These are phyloP conservation scores for Smithornis capensis DNA, from an alignment of 2,113 vertebrate species.

Conservation along the genomic window DNA sequence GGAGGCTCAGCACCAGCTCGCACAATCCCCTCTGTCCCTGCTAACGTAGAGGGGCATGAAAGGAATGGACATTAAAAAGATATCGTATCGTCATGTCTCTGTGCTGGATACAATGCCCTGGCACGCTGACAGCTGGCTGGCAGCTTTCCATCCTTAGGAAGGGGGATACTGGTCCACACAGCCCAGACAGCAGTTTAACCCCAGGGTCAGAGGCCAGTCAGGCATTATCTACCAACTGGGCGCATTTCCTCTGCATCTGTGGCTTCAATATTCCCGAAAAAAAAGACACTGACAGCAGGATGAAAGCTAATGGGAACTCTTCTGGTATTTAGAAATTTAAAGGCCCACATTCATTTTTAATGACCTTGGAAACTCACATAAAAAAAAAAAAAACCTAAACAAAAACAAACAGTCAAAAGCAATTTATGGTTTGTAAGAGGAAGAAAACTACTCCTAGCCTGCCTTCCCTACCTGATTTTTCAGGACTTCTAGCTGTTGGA, in stretches of 20 bases:
- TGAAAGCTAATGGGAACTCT: slow-evolving; percentile 45
- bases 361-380: slow-evolving; percentile 1
- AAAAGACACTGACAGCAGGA: slow-evolving; percentile 44
- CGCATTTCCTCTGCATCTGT: slow-evolving; percentile 61
- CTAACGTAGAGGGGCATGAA: background rate
- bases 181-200: slow-evolving; percentile 85
- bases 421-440: background rate
- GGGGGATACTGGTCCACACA: slow-evolving; percentile 72
- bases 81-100: rapidly evolving
- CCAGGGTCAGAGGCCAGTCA: slow-evolving; percentile 86
- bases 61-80: background rate
- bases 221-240: slow-evolving; percentile 81
- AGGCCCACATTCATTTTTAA: slow-evolving; percentile 46
- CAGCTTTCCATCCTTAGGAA: slow-evolving; percentile 76
- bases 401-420: slow-evolving; percentile 32
- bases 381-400: background rate
- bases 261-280: slow-evolving; percentile 3
- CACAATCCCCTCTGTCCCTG: background rate
- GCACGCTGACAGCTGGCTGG: slow-evolving; percentile 67
- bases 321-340: slow-evolving; percentile 40
- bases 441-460: background rate
- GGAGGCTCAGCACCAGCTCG: background rate
- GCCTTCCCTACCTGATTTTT: background rate
- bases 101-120: background rate
- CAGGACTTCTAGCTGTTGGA: background rate